Evolutionary conservation across 2,797 vertebrate genomes (phyloP).

Genomic region (Nasua narica): DNA sequence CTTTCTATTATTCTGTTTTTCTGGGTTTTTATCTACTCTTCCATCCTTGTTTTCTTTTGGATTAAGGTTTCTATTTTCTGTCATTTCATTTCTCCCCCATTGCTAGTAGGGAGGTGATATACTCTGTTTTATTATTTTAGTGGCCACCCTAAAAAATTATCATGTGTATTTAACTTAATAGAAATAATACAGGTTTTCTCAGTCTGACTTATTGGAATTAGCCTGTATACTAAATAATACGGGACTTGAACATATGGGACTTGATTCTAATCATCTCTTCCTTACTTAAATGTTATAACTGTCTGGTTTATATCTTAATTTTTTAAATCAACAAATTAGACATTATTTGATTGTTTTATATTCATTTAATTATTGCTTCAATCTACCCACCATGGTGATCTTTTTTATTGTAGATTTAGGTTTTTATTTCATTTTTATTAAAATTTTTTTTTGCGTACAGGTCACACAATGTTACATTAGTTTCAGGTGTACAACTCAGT

Average conservation of each 20-base stretch:
- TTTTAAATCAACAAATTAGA: background rate
- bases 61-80: background rate
- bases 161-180: background rate
- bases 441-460: background rate
- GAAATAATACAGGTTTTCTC: background rate
- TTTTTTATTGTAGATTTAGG: background rate
- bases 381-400: background rate
- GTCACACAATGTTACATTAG: background rate
- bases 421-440: background rate
- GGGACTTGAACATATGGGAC: background rate
- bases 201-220: background rate
- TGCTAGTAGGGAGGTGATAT: background rate
- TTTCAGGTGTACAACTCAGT: background rate
- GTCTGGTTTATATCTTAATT: background rate
- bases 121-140: background rate
- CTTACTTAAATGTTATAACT: background rate
- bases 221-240: background rate
- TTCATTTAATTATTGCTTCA: background rate
- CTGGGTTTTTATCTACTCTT: background rate
- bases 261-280: background rate
- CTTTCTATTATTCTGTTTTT: background rate
- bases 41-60: background rate
- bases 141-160: background rate
- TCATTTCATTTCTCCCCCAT: background rate
- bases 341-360: background rate